Evolutionary conservation across 2,888 invertebrate species (phyloP).

Genomic region (Pediacus dermestoides): DNA sequence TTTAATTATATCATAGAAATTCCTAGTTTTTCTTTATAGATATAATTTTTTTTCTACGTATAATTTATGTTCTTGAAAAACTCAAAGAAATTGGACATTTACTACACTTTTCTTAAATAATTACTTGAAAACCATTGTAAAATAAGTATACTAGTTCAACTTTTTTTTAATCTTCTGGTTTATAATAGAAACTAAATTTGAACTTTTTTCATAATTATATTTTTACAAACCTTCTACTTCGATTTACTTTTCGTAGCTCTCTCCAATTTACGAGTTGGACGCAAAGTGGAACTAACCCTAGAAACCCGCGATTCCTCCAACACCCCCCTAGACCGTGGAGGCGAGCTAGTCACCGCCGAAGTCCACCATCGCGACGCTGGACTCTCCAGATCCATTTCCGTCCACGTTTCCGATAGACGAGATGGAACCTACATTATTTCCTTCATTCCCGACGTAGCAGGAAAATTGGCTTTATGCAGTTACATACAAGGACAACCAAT

Average conservation of each 20-base stretch:
- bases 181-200: not conserved
- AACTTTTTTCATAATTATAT: conserved; percentile 39
- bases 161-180: too few species aligned
- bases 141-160: too few species aligned
- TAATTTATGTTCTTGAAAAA: too few species aligned
- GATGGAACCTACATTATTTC: conserved; percentile 63
- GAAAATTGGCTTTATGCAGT: conserved; percentile 60
- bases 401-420: conserved; percentile 57
- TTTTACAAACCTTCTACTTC: too few species aligned
- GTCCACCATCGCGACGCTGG: conserved; percentile 55
- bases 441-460: conserved; percentile 62
- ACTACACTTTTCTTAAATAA: too few species aligned
- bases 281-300: conserved; percentile 58
- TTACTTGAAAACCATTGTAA: too few species aligned
- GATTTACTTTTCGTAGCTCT: too few species aligned
- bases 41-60: too few species aligned
- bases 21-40: too few species aligned
- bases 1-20: too few species aligned
- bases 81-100: too few species aligned
- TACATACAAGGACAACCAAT: conserved; percentile 63
- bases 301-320: conserved; percentile 62
- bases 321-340: conserved; percentile 64
- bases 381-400: conserved; percentile 44
- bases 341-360: conserved; percentile 58
- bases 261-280: conserved; percentile 62